phyloP scores from a whole-genome alignment of 2,888 invertebrate genomes.

The Aplocera efformata region DNA sequence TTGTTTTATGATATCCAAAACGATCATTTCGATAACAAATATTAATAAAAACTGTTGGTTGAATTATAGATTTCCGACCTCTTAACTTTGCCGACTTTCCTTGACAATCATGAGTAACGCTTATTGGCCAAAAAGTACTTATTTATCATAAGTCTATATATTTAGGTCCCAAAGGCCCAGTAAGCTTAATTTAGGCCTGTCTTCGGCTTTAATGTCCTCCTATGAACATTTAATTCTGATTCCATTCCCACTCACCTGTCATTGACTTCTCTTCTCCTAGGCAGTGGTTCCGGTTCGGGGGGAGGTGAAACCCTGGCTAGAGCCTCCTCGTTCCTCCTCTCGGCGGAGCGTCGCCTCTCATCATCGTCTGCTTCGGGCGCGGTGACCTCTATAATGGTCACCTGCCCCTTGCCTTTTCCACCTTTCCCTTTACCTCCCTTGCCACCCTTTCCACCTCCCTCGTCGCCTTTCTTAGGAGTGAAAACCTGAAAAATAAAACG shows the following conservation, averaged over 20 bases:
- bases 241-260: slow-evolving; percentile 20
- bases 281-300: slow-evolving; percentile 35
- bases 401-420: slow-evolving; percentile 86
- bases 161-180: no score
- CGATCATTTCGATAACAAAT: no score
- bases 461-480: slow-evolving; percentile 82
- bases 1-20: no score
- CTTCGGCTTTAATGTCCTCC: no score
- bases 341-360: slow-evolving; percentile 50
- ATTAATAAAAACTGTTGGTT: no score
- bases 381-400: slow-evolving; percentile 83
- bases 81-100: no score
- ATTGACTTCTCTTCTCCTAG: slow-evolving; percentile 29
- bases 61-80: no score
- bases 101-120: no score
- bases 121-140: no score
- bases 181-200: no score
- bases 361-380: slow-evolving; percentile 65
- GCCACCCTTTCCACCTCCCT: slow-evolving; percentile 86
- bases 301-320: slow-evolving; percentile 61
- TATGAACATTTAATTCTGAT: no score
- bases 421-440: slow-evolving; percentile 87
- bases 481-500: slow-evolving; percentile 53
- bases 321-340: slow-evolving; percentile 59
- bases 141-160: no score